These are phyloP conservation scores for Phrynocephalus guinanensis DNA, from an alignment of 2,797 vertebrate species.

Conservation along the genomic window DNA sequence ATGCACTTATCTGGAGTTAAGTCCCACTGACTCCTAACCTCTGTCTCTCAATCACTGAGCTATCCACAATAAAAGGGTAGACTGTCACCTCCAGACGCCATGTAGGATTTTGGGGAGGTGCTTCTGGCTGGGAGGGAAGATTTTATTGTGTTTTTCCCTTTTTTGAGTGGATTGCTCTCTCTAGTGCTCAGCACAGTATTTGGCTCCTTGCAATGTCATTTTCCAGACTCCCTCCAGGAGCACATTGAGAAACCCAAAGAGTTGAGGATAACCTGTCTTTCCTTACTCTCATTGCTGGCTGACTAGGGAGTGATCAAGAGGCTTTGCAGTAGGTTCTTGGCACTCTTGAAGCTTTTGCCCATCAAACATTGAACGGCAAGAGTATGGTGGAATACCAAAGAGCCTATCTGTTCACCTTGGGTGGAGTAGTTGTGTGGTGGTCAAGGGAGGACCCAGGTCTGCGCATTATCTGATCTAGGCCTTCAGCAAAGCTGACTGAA, in stretches of 20 bases:
- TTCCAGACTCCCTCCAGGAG: too few relatives aligned
- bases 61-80: neutral
- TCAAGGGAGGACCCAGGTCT: neutral
- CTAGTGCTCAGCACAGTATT: too few relatives aligned
- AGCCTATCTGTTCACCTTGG: neutral
- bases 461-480: neutral
- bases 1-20: neutral
- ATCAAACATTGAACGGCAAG: neutral
- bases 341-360: neutral
- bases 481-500: neutral
- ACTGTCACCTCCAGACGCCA: neutral
- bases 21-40: neutral
- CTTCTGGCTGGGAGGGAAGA: too few relatives aligned
- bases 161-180: too few relatives aligned
- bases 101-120: too few relatives aligned
- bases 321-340: neutral
- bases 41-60: neutral
- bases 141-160: too few relatives aligned
- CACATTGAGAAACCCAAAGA: neutral
- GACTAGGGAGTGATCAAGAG: neutral
- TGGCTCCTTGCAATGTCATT: too few relatives aligned
- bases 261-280: neutral
- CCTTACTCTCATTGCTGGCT: neutral
- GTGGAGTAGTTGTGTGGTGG: neutral
- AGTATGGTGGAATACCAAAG: neutral